These are phyloP conservation scores for Dryocosmus kuriphilus DNA, from an alignment of 2,888 invertebrate species.

Conservation along the genomic window DNA sequence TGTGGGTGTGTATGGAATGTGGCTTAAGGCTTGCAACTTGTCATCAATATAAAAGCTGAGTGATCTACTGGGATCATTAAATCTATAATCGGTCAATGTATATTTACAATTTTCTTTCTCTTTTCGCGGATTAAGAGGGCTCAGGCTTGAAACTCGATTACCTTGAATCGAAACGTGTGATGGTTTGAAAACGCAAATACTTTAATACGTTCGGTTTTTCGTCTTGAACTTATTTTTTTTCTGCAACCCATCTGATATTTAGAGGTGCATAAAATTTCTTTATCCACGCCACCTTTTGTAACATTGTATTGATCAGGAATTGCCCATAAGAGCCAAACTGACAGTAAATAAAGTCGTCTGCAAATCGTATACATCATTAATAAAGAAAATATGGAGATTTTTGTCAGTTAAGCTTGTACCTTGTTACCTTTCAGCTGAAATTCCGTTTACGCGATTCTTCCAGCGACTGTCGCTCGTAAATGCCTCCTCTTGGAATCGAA, in stretches of 20 bases:
- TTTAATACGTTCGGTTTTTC: not conserved
- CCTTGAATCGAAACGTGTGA: not conserved
- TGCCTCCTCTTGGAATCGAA: constrained; percentile 57
- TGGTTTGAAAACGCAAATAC: not conserved
- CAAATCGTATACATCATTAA: constrained; percentile 31
- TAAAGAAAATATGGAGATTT: constrained; percentile 18
- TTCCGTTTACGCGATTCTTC: constrained; percentile 36
- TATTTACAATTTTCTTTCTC: not conserved
- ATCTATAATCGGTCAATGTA: constrained; percentile 9
- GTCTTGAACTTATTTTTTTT: not conserved
- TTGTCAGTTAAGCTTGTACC: constrained; percentile 16
- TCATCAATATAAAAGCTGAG: not conserved
- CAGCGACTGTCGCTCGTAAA: constrained; percentile 59
- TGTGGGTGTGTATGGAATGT: constrained; percentile 30
- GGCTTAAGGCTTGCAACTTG: not conserved
- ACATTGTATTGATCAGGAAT: constrained; percentile 2
- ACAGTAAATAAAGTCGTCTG: constrained; percentile 21
- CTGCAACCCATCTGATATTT: not conserved
- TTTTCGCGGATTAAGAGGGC: not conserved
- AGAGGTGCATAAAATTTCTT: not conserved
- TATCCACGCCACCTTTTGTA: not conserved
- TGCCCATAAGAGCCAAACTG: not conserved
- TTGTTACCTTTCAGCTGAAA: constrained; percentile 34
- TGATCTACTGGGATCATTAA: constrained; percentile 14
- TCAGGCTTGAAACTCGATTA: not conserved